These are phyloP conservation scores for Orthonyx spaldingii DNA, from an alignment of 2,113 vertebrate genomes.

Conservation along the genomic window DNA sequence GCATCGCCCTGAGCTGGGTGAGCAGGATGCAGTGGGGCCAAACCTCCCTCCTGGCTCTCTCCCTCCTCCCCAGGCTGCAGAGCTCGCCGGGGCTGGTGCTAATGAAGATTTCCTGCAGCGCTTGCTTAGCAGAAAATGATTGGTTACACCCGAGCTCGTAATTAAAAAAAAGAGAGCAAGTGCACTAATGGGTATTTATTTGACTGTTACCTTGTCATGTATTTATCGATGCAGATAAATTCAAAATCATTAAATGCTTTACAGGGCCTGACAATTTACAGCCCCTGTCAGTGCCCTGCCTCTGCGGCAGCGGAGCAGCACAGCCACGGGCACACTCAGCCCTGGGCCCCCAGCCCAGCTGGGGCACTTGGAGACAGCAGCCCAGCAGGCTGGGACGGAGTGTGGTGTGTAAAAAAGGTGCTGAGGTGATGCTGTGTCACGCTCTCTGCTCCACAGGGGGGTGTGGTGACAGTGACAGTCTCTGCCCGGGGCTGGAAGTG, in stretches of 20 bases:
- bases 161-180: conserved; percentile 60
- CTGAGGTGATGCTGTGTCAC: not conserved
- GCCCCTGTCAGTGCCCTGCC: conserved; percentile 13
- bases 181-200: conserved; percentile 73
- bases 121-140: conserved; percentile 68
- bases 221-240: conserved; percentile 73
- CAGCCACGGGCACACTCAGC: accelerated
- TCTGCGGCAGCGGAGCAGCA: not conserved
- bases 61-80: not conserved
- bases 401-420: accelerated
- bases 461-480: accelerated
- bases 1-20: not conserved
- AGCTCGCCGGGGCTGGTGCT: not conserved
- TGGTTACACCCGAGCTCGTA: conserved; percentile 62
- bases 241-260: conserved; percentile 71
- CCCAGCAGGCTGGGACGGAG: not conserved
- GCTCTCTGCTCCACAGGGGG: not conserved
- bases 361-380: accelerated
- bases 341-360: not conserved
- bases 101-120: conserved; percentile 63
- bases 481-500: not conserved
- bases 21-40: not conserved
- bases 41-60: not conserved
- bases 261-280: conserved; percentile 57
- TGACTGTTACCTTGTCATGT: conserved; percentile 73